Evolutionary conservation across 2,113 vertebrate species (phyloP).

Genomic region (Geothlypis trichas): DNA sequence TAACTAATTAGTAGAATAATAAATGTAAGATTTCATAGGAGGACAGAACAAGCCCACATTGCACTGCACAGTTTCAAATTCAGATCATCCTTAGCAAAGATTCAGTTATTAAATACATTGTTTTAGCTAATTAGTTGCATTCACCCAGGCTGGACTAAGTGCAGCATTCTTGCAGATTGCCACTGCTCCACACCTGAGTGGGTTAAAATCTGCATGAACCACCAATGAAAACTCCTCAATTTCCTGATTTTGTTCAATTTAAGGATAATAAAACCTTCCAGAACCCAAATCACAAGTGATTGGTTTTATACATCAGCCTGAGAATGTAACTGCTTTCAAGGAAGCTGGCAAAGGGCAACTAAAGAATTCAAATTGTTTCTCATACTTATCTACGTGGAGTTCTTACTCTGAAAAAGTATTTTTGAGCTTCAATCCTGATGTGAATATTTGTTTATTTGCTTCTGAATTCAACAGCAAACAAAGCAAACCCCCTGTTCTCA

Average conservation of each 20-base stretch:
- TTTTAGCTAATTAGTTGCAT: not conserved
- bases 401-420: not conserved
- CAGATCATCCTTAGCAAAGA: not conserved
- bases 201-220: not conserved
- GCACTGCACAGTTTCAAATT: not conserved
- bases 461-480: not conserved
- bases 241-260: not conserved
- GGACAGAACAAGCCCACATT: not conserved
- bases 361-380: not conserved
- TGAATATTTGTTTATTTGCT: not conserved
- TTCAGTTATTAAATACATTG: not conserved
- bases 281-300: not conserved
- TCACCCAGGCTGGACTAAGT: not conserved
- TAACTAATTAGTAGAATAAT: conserved; percentile 17
- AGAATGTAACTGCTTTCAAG: not conserved
- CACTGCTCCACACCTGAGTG: not conserved
- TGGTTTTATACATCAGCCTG: not conserved
- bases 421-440: not conserved
- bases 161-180: not conserved
- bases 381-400: not conserved
- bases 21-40: not conserved
- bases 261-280: not conserved
- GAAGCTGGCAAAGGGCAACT: not conserved
- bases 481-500: not conserved
- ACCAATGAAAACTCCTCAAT: not conserved